A percentile compares a stretch with the other conserved stretches of the same genome.
phyloP scores from a whole-genome alignment of 1,140 invertebrate species.

The Oncopodura yosiiana region DNA sequence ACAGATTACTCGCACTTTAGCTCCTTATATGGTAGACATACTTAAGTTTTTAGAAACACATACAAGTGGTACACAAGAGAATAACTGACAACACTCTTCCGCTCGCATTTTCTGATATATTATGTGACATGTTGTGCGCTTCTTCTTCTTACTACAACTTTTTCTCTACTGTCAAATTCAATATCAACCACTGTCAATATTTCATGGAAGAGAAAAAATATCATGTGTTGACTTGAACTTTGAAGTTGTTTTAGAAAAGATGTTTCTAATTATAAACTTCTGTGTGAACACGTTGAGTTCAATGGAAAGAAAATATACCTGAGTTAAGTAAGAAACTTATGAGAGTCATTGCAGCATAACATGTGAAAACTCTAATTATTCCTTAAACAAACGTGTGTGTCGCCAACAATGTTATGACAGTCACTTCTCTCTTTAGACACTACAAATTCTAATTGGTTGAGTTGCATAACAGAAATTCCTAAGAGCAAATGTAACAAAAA shows the following conservation, averaged over 20 bases:
- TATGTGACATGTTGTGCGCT: too few species aligned
- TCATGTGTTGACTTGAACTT: neutral
- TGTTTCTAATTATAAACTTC: too few species aligned
- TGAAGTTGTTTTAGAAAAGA: too few species aligned
- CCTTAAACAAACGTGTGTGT: slow-evolving; percentile 25
- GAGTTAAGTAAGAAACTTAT: neutral
- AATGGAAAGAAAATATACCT: slow-evolving; percentile 1
- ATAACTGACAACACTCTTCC: too few species aligned
- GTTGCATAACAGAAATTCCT: slow-evolving; percentile 3
- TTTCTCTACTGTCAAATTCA: too few species aligned
- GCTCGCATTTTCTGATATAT: too few species aligned
- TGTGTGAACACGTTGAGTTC: too few species aligned
- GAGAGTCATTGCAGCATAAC: neutral
- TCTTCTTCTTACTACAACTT: too few species aligned
- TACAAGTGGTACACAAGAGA: too few species aligned
- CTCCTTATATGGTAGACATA: neutral
- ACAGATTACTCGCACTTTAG: slow-evolving; percentile 22
- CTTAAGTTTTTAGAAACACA: too few species aligned
- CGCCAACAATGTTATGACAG: slow-evolving; percentile 21
- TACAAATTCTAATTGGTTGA: neutral
- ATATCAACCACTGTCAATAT: too few species aligned
- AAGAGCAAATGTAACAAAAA: neutral
- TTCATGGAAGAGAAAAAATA: neutral
- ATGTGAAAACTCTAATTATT: slow-evolving; percentile 13
- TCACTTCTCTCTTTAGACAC: slow-evolving; percentile 5